Percentiles rank a stretch among this genome's conserved stretches.
Conservation (phyloP, 2,113 vertebrate genomes). For the Polypterus senegalus region DNA sequence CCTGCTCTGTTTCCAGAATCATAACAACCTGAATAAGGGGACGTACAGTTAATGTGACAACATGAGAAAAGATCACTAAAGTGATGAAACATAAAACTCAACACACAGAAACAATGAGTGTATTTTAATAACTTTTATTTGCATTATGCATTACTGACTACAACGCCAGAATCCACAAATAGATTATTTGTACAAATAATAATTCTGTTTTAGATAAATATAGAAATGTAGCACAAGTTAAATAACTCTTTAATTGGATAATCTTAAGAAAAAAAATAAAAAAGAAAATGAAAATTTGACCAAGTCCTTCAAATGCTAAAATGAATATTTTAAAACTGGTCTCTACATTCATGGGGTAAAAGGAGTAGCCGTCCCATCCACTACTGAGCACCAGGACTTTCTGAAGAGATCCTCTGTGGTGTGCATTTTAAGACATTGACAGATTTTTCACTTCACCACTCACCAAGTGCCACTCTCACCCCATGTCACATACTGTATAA, state of each 20-base stretch:
- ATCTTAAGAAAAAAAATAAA: not conserved
- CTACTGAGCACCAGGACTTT: not conserved
- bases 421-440: not conserved
- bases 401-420: not conserved
- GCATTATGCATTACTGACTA: conserved; percentile 49
- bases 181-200: not conserved
- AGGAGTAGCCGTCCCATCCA: not conserved
- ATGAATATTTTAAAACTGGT: not conserved
- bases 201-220: not conserved
- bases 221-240: not conserved
- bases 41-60: too few species aligned
- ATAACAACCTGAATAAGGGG: too few species aligned
- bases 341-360: not conserved
- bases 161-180: conserved; percentile 47
- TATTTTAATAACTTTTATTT: conserved; percentile 47
- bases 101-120: not conserved
- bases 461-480: too few species aligned
- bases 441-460: too few species aligned
- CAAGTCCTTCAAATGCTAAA: not conserved
- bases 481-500: too few species aligned
- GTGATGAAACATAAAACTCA: too few species aligned
- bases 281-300: not conserved
- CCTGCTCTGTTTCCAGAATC: too few species aligned
- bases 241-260: not conserved
- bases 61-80: too few species aligned